These are phyloP conservation scores for Conus ventricosus DNA, from an alignment of 1,140 invertebrate species.

Conservation along the genomic window DNA sequence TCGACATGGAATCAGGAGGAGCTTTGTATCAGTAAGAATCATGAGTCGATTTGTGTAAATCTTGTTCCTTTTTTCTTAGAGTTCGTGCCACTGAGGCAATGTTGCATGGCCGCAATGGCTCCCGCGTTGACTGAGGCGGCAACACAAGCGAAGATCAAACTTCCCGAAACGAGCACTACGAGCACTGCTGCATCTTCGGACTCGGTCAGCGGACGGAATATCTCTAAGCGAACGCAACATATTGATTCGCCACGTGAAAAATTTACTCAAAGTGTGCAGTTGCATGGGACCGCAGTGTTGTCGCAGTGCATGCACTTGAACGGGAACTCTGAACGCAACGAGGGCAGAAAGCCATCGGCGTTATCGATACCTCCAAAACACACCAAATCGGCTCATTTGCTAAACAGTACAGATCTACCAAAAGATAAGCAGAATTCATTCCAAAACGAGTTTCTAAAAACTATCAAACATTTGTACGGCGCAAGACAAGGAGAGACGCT, in stretches of 20 bases:
- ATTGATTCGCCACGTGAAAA: background rate
- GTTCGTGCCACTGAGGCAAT: conserved; percentile 70
- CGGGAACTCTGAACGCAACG: conserved; percentile 8
- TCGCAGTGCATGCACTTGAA: conserved; percentile 11
- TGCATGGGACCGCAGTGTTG: background rate
- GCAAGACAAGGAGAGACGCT: background rate
- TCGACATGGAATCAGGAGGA: background rate
- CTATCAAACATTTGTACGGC: background rate
- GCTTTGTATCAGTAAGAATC: background rate
- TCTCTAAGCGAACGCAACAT: background rate
- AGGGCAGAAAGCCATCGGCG: background rate
- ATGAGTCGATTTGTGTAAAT: conserved; percentile 10
- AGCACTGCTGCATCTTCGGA: conserved; percentile 48
- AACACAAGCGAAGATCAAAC: conserved; percentile 61
- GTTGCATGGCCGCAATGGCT: conserved; percentile 71
- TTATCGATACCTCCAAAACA: background rate
- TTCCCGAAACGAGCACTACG: conserved; percentile 53
- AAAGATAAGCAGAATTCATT: conserved; percentile 3
- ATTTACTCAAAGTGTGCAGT: conserved; percentile 18
- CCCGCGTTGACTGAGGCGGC: conserved; percentile 70
- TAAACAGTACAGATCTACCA: background rate
- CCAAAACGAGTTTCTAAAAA: conserved; percentile 38
- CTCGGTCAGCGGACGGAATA: conserved; percentile 41
- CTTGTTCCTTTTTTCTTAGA: conserved; percentile 56
- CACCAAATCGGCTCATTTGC: background rate